Evolutionary conservation across 2,797 vertebrate genomes (phyloP).

Genomic region (Centropyge bicolor): DNA sequence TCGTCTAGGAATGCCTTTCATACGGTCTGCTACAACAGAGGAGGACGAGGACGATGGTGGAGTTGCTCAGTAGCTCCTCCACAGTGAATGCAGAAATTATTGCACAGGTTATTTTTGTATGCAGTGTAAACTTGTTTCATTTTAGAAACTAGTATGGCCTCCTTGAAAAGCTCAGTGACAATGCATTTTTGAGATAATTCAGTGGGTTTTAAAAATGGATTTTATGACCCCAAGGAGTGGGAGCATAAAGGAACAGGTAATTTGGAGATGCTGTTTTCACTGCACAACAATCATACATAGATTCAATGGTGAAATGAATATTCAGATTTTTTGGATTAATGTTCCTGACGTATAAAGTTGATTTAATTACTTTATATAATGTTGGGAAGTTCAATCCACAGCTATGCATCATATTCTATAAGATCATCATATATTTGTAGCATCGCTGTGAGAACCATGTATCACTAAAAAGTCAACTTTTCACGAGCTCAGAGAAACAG

Average conservation of each 20-base stretch:
- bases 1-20: conserved; percentile 77
- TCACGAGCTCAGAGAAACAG: neutral
- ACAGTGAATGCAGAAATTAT: conserved; percentile 7
- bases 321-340: neutral
- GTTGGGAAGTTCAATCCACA: neutral
- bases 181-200: neutral
- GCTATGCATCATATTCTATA: neutral
- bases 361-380: neutral
- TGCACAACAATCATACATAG: neutral
- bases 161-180: neutral
- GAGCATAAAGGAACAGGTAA: neutral
- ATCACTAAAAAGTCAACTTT: neutral
- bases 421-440: neutral
- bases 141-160: neutral
- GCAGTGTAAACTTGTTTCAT: neutral
- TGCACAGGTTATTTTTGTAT: neutral
- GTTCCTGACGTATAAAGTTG: neutral
- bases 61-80: conserved; percentile 48
- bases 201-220: neutral
- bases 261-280: neutral
- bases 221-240: neutral
- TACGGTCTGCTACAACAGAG: conserved; percentile 52
- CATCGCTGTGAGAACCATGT: neutral
- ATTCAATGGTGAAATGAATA: neutral
- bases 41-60: conserved; percentile 32